phyloP scores from a whole-genome alignment of 1,140 invertebrate genomes.

The Tetramorium simillimum region DNA sequence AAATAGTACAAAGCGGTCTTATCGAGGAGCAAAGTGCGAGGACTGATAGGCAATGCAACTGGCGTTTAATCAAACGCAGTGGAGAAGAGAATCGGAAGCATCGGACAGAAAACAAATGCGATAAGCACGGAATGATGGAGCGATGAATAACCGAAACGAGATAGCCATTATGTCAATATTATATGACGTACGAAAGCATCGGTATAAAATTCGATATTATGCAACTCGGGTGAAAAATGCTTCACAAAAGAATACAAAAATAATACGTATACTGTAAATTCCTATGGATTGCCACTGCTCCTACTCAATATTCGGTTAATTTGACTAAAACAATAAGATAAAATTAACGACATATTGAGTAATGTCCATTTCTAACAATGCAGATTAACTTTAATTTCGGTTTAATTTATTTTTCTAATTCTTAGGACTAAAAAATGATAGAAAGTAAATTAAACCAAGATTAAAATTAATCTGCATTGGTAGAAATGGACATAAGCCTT shows the following conservation, averaged over 20 bases:
- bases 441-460: no score
- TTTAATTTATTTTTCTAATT: no score
- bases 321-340: no score
- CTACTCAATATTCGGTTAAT: no score
- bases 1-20: slow-evolving; percentile 34
- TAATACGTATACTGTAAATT: no score
- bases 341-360: no score
- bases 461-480: no score
- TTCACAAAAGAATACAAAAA: not conserved
- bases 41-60: slow-evolving; percentile 13
- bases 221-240: not conserved
- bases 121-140: slow-evolving; percentile 14
- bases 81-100: slow-evolving; percentile 16
- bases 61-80: slow-evolving; percentile 15
- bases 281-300: no score
- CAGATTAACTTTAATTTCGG: no score
- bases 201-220: not conserved
- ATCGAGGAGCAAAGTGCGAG: slow-evolving; percentile 44
- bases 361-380: no score
- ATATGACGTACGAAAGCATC: not conserved
- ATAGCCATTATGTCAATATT: slow-evolving; percentile 4
- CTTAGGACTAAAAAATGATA: no score
- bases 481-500: no score
- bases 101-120: not conserved
- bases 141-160: slow-evolving; percentile 13